Evolutionary conservation across 2,888 invertebrate genomes (phyloP), one percentile per base, ranked within the genome.

Genomic region (Xestia xanthographa): DNA sequence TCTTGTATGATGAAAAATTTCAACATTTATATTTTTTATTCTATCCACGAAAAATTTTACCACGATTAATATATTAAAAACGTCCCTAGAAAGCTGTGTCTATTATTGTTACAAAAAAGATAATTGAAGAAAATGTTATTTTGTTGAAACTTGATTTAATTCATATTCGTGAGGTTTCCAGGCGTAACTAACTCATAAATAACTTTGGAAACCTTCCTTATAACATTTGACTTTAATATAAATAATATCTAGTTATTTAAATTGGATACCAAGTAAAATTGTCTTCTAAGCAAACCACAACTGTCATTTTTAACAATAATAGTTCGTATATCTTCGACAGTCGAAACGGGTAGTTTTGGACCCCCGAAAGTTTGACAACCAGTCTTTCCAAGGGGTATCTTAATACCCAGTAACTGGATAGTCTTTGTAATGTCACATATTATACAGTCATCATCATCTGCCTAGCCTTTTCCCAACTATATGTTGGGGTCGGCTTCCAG

Each of bases 161-260:
- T 50, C 2, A 56, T 14, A 53, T 65, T 77, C 17, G 29, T 14
- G 6, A 45, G 41, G 6, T 29, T 56, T 48, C 17, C 9, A 66
- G 50, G 20, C 29, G n/a, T 65, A 41, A 11, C 53, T 43, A 41
- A 63, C 14, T 77, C 41, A 50, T 65, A 34, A 80, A 80, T 66
- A 66, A 50, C 45, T 58, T n/a, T n/a, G n/a, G n/a, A n/a, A n/a
- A n/a, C n/a, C n/a, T n/a, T n/a, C 20, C 11, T n/a, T 26, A 14
- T 1, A 68, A 26, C 4, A 56, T 43, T 48, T 29, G 22, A 38
- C 29, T 62, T 53, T 45, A 1, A 38, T 45, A 45, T 71, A 63
- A 63, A 14, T 53, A 12, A 22, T 45, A 9, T 60, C 17, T 20
- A 20, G 58, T 20, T 60, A 29, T 20, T 56, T 20, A 60, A 60